Evolutionary conservation across 2,797 vertebrate species (phyloP).

Genomic region (Dipus sagitta): DNA sequence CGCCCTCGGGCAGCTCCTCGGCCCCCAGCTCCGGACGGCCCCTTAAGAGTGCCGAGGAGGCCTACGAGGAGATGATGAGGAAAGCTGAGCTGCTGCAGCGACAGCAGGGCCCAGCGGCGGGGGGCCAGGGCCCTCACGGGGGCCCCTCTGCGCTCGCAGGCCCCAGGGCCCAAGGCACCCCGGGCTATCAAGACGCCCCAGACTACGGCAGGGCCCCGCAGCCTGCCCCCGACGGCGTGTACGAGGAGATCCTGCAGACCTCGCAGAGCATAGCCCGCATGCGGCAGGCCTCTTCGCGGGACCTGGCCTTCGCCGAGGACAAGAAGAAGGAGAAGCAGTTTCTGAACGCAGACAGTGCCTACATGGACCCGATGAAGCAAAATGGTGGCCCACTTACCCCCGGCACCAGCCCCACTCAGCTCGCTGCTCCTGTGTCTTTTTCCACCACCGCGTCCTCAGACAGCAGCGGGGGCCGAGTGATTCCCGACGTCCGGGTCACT

Average conservation of each 20-base stretch:
- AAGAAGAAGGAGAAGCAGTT: slow-evolving; percentile 92
- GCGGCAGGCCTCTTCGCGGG: slow-evolving; percentile 88
- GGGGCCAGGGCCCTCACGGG: slow-evolving; percentile 86
- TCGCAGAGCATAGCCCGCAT: slow-evolving; percentile 89
- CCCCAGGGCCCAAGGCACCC: slow-evolving; percentile 84
- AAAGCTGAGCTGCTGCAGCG: slow-evolving; percentile 98
- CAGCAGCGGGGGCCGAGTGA: slow-evolving; percentile 88
- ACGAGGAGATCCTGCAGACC: slow-evolving; percentile 95
- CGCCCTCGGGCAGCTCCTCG: slow-evolving; percentile 86
- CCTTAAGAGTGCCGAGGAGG: slow-evolving; percentile 98
- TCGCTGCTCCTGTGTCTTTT: slow-evolving; percentile 95
- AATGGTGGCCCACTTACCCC: slow-evolving; percentile 95
- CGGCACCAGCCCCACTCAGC: slow-evolving; percentile 97
- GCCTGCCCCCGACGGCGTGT: slow-evolving; percentile 90
- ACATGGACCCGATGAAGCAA: slow-evolving; percentile 95
- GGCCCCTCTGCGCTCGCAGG: slow-evolving; percentile 88
- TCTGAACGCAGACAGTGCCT: slow-evolving; percentile 93
- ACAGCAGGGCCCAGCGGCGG: slow-evolving; percentile 89
- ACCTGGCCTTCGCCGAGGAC: slow-evolving; percentile 86
- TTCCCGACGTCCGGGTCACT: slow-evolving; percentile 93
- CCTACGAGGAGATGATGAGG: slow-evolving; percentile 99
- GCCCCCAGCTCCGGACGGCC: slow-evolving; percentile 93
- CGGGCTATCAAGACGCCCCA: slow-evolving; percentile 92
- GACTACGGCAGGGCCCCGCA: slow-evolving; percentile 88
- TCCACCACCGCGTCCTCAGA: slow-evolving; percentile 90